Base-by-base conservation (phyloP, 92 coral and sea anemone genomes). In the Palythoa grandiflora region DNA sequence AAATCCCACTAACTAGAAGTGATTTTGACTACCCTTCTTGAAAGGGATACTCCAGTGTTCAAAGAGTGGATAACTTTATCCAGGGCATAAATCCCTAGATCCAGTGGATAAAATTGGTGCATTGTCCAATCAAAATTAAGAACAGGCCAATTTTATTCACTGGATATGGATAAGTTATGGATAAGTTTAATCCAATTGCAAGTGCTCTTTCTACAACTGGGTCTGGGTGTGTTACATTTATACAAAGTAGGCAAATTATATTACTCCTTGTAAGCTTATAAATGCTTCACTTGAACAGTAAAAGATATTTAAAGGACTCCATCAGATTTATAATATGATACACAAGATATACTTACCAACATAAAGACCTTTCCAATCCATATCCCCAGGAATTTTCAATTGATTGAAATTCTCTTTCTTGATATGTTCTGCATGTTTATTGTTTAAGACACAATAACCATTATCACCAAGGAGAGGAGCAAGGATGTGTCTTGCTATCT, bases 191-290 rank as follows among this genome's bases (percentile, higher is more conserved):
- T 73, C 19, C 21, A 1, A 17, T 68, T 68, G 3, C 21, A 68
- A 73, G 78, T 73, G 78, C 78, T 73, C 54, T 73, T 73, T 73
- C 54, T 73, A 73, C 78, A 73, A 73, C 78, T 73, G 78, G 78
- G 78, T 73, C 78, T 40, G 53, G 78, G 78, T 38, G 78, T 73
- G 78, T 73, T 73, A 73, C 78, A 73, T 73, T 73, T 73, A 73
- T 73, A 73, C 53, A 73, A 73, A 73, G 78, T 73, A 38, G 53
- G 20, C 53, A 73, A 73, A 73, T 73, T 38, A 73, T 73, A 39
- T 9, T 73, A 10, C 54, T 73, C 78, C 78, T 39, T 73, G 1
- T 73, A 38, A 39, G 53, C 54, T 73, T 73, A 39, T 38, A 73
- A 9, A 73, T 9, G 78, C 51, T 40, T 73, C 53, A 68, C 73